Conservation (phyloP, 2,113 vertebrate species). For the Onychostruthus taczanowskii region DNA sequence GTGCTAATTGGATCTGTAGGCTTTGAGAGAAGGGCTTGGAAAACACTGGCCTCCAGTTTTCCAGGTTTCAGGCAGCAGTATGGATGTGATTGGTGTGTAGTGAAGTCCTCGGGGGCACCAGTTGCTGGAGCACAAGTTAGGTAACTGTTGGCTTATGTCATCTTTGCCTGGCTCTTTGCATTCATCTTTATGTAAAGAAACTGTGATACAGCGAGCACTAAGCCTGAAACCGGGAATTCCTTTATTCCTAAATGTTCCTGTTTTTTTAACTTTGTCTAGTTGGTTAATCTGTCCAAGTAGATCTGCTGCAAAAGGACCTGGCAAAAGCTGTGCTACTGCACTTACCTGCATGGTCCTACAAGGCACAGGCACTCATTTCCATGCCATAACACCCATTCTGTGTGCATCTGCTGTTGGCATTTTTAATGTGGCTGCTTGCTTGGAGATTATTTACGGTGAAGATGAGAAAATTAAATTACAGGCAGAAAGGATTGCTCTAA, state of each 20-base stretch:
- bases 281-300: neutral
- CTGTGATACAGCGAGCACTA: neutral
- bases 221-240: neutral
- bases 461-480: slow-evolving; percentile 33
- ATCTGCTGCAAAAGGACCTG: neutral
- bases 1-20: slow-evolving; percentile 29
- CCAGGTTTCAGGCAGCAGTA: neutral
- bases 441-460: neutral
- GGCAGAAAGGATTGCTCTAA: neutral
- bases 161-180: neutral
- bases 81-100: neutral
- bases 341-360: accelerated
- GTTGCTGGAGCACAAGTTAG: neutral
- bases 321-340: neutral
- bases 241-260: neutral
- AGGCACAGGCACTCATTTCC: neutral
- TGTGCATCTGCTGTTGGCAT: neutral
- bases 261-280: neutral
- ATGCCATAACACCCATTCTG: neutral
- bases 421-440: neutral
- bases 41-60: neutral
- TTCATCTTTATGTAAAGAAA: neutral
- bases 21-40: neutral
- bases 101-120: neutral
- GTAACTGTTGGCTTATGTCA: neutral